Percentiles rank a stretch among this genome's conserved stretches.
phyloP scores from a whole-genome alignment of 2,113 vertebrate genomes.

The Ceyx margarethae region DNA sequence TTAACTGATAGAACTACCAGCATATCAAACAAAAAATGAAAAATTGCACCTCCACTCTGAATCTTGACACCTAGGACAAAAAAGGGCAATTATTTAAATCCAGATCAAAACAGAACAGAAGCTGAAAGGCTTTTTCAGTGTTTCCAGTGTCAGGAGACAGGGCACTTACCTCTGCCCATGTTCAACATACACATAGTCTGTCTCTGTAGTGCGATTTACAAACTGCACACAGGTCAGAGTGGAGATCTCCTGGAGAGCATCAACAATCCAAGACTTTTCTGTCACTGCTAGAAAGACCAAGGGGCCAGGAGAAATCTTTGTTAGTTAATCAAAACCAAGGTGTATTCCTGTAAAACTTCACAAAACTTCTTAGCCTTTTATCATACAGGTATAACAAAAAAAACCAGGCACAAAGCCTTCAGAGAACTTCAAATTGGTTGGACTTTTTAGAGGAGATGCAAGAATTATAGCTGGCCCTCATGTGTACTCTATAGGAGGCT shows the following conservation, averaged over 20 bases:
- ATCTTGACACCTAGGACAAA: not conserved
- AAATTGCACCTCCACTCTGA: not conserved
- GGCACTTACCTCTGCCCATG: slow-evolving; percentile 79
- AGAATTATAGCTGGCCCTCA: not conserved
- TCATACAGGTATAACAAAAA: not conserved
- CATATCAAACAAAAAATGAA: not conserved
- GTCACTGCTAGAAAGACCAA: slow-evolving; percentile 41
- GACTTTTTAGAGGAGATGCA: not conserved
- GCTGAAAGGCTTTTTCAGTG: not conserved
- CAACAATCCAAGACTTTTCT: slow-evolving; percentile 52
- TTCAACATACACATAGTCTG: slow-evolving; percentile 81
- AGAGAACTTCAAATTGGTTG: not conserved
- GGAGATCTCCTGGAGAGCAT: slow-evolving; percentile 79
- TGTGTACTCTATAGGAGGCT: not conserved
- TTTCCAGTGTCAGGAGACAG: not conserved
- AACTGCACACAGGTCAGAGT: slow-evolving; percentile 83
- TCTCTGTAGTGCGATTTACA: slow-evolving; percentile 80
- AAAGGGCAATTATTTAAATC: not conserved
- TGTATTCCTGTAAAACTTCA: not conserved
- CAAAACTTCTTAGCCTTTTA: not conserved
- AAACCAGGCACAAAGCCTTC: not conserved
- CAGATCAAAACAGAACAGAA: not conserved
- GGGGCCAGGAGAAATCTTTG: not conserved
- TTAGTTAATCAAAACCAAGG: not conserved
- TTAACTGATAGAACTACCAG: not conserved